Conservation (phyloP, 23 tunicate species). For the Clavelina lepadiformis region DNA sequence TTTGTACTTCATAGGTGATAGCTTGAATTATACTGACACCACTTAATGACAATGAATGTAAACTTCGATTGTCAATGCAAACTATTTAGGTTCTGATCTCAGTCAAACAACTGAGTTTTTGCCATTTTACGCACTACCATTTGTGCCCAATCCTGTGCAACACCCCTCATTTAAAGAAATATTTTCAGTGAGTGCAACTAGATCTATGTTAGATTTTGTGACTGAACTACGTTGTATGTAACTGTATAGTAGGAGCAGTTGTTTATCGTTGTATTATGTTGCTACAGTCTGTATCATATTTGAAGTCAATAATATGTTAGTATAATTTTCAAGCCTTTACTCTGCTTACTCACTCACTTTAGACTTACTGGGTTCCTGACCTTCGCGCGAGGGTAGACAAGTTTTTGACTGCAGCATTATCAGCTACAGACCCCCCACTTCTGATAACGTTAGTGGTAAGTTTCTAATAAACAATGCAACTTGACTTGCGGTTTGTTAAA, state of each 20-base stretch:
- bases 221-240: too few relatives aligned
- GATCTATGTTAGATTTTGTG: neutral
- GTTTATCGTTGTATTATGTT: too few relatives aligned
- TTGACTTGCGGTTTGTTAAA: neutral
- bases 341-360: too few relatives aligned
- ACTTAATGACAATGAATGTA: neutral
- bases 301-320: too few relatives aligned
- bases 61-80: neutral
- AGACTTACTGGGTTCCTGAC: conserved; percentile 97
- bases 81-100: conserved; percentile 60
- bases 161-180: conserved; percentile 96
- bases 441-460: conserved; percentile 68
- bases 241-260: too few relatives aligned
- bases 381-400: conserved; percentile 83
- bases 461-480: neutral
- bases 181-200: conserved; percentile 51
- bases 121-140: conserved; percentile 93
- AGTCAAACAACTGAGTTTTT: conserved; percentile 97
- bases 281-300: too few relatives aligned
- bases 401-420: conserved; percentile 75
- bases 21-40: neutral
- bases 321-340: too few relatives aligned
- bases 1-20: neutral
- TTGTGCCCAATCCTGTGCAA: conserved; percentile 88
- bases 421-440: conserved; percentile 85